These are phyloP conservation scores for Sinocyclocheilus anophthalmus DNA, from an alignment of 2,113 vertebrate genomes.

Conservation along the genomic window DNA sequence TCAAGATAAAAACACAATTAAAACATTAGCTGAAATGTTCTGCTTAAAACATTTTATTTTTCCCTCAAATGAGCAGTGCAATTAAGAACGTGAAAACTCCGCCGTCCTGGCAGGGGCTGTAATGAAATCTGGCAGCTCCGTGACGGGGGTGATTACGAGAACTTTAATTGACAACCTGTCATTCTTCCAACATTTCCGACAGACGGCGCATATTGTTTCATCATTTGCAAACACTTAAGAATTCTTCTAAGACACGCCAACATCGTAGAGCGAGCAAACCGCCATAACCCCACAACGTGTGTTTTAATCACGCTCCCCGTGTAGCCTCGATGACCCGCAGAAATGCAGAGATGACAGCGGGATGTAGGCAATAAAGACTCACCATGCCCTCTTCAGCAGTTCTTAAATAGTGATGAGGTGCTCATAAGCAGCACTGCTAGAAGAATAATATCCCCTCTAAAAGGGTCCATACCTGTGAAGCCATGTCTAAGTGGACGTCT, in stretches of 20 bases:
- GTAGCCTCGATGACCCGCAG: constrained; percentile 6
- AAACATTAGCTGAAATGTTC: constrained; percentile 42
- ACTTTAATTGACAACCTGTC: constrained; percentile 77
- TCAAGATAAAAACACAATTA: constrained; percentile 49
- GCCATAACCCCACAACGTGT: constrained; percentile 60
- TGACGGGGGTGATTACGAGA: constrained; percentile 69
- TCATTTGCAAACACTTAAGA: constrained; percentile 34
- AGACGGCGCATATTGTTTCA: constrained; percentile 18
- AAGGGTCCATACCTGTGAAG: constrained; percentile 34
- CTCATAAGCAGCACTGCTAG: constrained; percentile 26
- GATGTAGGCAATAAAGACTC: constrained; percentile 36
- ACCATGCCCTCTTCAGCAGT: constrained; percentile 29
- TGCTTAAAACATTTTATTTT: constrained; percentile 45
- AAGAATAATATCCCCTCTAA: constrained; percentile 39
- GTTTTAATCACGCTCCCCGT: constrained; percentile 43
- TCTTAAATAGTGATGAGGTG: constrained; percentile 51
- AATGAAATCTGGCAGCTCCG: constrained; percentile 71
- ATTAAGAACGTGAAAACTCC: constrained; percentile 65
- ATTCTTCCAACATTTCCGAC: constrained; percentile 63
- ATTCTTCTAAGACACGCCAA: not conserved
- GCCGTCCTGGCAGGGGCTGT: constrained; percentile 60
- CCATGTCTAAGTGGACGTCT: constrained; percentile 32
- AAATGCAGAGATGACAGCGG: constrained; percentile 16
- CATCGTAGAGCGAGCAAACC: not conserved
- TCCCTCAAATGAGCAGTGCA: constrained; percentile 54